Evolutionary conservation across 2,888 invertebrate species (phyloP).

Genomic region (Plutella xylostella): DNA sequence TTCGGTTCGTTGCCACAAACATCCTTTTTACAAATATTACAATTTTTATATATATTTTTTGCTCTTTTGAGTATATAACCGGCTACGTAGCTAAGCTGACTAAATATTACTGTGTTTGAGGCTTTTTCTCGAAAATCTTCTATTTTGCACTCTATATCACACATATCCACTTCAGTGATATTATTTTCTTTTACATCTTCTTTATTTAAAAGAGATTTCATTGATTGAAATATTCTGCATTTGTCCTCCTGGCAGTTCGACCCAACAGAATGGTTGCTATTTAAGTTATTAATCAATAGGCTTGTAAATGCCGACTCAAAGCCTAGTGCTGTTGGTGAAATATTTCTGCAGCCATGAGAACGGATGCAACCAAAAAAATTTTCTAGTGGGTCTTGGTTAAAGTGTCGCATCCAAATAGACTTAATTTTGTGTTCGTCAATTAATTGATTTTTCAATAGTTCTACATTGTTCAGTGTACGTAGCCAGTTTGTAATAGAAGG

Average conservation of each 20-base stretch:
- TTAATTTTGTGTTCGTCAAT: background rate
- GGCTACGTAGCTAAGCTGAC: background rate
- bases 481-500: constrained; percentile 2
- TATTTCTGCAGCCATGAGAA: background rate
- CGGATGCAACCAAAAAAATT: constrained; percentile 1
- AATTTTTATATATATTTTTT: background rate
- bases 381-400: constrained; percentile 2
- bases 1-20: background rate
- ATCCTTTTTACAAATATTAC: background rate
- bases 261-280: background rate
- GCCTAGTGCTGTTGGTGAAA: background rate
- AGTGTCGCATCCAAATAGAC: constrained; percentile 4
- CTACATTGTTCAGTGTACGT: background rate
- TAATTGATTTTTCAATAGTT: background rate
- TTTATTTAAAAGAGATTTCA: background rate
- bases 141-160: background rate
- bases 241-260: background rate
- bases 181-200: background rate
- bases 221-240: background rate
- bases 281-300: background rate
- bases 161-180: background rate
- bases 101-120: background rate
- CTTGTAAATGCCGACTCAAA: background rate
- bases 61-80: background rate
- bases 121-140: background rate